A percentile compares a stretch with the other conserved stretches of the same genome.
phyloP scores from a whole-genome alignment of 2,113 vertebrate genomes.

The Menura novaehollandiae region DNA sequence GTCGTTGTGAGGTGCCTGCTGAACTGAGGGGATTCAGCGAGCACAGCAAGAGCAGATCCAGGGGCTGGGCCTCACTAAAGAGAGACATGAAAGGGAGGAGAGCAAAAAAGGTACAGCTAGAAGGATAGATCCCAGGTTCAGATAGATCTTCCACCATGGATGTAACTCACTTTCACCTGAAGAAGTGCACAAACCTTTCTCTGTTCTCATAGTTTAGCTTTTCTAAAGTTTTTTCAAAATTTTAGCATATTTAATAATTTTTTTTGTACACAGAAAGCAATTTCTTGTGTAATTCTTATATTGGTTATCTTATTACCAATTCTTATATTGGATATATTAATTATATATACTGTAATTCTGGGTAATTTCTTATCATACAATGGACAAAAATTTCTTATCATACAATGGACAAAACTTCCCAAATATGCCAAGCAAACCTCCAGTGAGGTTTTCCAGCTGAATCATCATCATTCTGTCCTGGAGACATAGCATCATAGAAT shows the following conservation, averaged over 20 bases:
- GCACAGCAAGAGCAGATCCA: neutral
- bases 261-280: neutral
- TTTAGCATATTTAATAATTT: neutral
- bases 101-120: neutral
- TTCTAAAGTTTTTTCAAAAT: neutral
- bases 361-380: no score
- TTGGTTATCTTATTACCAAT: no score
- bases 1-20: neutral
- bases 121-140: neutral
- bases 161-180: neutral
- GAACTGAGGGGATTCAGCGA: neutral
- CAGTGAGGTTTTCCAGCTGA: neutral
- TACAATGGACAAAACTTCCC: neutral
- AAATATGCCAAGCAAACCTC: accelerated
- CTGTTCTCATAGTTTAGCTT: neutral
- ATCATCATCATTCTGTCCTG: neutral
- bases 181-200: neutral
- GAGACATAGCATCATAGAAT: neutral
- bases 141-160: neutral
- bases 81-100: accelerated
- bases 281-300: no score
- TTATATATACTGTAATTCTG: no score
- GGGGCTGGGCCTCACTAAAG: neutral
- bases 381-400: neutral
- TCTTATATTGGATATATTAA: no score